Percentiles rank a stretch among this genome's conserved stretches.
Conservation (phyloP, 1,140 invertebrate genomes). For the Ephestia elutella region DNA sequence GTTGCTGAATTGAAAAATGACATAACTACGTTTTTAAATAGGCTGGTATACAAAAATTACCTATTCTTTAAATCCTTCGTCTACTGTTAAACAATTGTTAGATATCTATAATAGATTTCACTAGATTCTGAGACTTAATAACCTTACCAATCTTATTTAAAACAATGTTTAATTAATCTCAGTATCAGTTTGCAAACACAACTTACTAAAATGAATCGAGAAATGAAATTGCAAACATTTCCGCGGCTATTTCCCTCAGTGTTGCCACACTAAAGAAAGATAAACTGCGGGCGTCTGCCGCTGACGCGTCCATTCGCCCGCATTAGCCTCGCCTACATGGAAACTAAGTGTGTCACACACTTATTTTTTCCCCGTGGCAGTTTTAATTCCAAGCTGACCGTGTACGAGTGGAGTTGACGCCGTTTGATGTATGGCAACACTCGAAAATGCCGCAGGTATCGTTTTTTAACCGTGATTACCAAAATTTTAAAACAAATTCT, state of each 20-base stretch:
- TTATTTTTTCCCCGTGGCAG: conserved; percentile 57
- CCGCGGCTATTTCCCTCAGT: conserved; percentile 49
- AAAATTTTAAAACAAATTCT: conserved; percentile 6
- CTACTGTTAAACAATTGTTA: no score
- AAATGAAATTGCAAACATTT: conserved; percentile 63
- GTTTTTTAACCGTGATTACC: conserved; percentile 15
- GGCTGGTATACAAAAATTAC: no score
- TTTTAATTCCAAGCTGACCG: conserved; percentile 67
- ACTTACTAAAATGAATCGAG: conserved; percentile 9
- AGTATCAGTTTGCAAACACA: no score
- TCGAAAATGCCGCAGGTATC: conserved; percentile 37
- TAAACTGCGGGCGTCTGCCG: conserved; percentile 60
- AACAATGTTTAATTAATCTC: no score
- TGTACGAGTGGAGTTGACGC: conserved; percentile 36
- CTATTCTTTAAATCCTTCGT: no score
- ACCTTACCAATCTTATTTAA: no score
- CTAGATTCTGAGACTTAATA: no score
- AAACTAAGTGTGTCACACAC: conserved; percentile 60
- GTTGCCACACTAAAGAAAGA: conserved; percentile 61
- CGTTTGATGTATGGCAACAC: conserved; percentile 55
- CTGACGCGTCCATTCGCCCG: conserved; percentile 62
- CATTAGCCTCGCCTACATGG: conserved; percentile 57
- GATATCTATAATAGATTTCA: no score
- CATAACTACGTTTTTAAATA: no score
- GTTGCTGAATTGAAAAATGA: conserved; percentile 6